phyloP scores from a whole-genome alignment of 2,113 vertebrate genomes.

The Cisticola juncidis region DNA sequence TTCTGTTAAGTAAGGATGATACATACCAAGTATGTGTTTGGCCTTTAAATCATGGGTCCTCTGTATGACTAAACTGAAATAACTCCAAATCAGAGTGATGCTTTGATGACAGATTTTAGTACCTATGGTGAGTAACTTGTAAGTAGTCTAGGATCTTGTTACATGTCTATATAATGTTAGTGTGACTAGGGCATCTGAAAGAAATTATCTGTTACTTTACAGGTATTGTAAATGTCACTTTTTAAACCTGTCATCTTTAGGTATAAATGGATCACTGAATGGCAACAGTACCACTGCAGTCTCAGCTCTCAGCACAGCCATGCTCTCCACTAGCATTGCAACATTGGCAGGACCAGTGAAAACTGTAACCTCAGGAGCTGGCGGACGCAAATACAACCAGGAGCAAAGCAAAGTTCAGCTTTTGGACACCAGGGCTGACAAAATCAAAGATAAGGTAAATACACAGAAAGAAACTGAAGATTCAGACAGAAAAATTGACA shows the following conservation, averaged over 20 bases:
- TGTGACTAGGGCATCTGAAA: not conserved
- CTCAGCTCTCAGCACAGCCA: slow-evolving; percentile 76
- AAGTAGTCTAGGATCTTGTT: not conserved
- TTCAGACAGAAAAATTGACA: not conserved
- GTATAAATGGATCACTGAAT: slow-evolving; percentile 84
- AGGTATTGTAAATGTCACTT: not conserved
- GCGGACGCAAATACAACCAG: slow-evolving; percentile 74
- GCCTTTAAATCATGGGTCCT: not conserved
- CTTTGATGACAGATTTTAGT: not conserved
- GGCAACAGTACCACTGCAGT: slow-evolving; percentile 78
- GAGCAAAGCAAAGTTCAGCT: slow-evolving; percentile 75
- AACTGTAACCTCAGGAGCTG: slow-evolving; percentile 73
- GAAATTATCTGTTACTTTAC: not conserved
- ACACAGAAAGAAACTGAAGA: not conserved
- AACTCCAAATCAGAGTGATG: not conserved
- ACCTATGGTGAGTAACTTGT: not conserved
- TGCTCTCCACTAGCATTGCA: slow-evolving; percentile 75
- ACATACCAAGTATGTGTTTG: not conserved
- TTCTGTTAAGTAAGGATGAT: not conserved
- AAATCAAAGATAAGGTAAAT: slow-evolving; percentile 89
- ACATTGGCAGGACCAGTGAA: slow-evolving; percentile 74
- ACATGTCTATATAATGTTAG: not conserved
- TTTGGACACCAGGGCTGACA: slow-evolving; percentile 76
- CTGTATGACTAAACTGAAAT: not conserved
- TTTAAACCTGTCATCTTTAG: slow-evolving; percentile 66